phyloP scores from a whole-genome alignment of 2,113 vertebrate species.

The Aegithalos caudatus region DNA sequence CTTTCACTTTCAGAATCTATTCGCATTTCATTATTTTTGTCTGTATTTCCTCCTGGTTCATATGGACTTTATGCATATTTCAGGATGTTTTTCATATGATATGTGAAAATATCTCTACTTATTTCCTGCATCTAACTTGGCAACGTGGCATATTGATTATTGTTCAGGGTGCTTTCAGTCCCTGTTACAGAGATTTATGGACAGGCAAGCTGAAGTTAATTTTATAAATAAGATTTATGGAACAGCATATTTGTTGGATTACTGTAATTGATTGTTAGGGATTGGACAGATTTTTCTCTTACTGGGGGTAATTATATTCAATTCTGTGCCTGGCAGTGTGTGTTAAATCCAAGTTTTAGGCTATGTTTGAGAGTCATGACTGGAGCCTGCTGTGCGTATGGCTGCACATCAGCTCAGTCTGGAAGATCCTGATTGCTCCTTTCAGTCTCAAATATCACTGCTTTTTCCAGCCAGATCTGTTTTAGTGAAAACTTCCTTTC shows the following conservation, averaged over 20 bases:
- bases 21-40: background rate
- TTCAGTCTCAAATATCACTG: background rate
- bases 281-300: background rate
- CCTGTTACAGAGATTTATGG: background rate
- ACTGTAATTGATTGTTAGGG: background rate
- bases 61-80: constrained; percentile 1
- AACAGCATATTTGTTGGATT: background rate
- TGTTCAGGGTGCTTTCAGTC: background rate
- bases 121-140: background rate
- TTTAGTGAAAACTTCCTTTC: background rate
- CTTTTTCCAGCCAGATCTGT: background rate
- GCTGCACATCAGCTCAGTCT: background rate
- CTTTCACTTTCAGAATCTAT: background rate
- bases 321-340: background rate
- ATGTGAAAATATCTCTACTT: background rate
- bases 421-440: background rate
- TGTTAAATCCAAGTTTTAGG: background rate
- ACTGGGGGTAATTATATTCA: background rate
- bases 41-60: background rate
- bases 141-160: background rate
- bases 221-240: background rate
- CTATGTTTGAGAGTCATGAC: background rate
- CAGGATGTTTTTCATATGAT: background rate
- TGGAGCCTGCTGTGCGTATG: background rate
- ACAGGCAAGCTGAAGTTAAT: background rate